These are phyloP conservation scores for Cydia pomonella DNA, from an alignment of 1,140 invertebrate genomes.

Conservation along the genomic window DNA sequence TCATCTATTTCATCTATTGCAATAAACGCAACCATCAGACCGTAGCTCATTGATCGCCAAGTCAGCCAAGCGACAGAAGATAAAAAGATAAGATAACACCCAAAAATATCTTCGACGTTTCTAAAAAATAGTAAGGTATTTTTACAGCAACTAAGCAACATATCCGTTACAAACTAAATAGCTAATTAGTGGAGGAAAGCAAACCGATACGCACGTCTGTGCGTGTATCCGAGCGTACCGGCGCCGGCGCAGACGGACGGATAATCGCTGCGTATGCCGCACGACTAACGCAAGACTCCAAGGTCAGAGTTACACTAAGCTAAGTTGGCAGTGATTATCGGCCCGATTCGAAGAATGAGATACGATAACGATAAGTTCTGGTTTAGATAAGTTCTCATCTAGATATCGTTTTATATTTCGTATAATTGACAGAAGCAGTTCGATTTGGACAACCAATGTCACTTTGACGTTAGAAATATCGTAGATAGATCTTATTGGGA, in stretches of 20 bases:
- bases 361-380: too few relatives aligned
- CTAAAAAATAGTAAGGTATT: background rate
- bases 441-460: too few relatives aligned
- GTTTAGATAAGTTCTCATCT: too few relatives aligned
- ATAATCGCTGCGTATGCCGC: background rate
- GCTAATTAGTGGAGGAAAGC: constrained; percentile 11
- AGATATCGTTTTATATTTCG: too few relatives aligned
- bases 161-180: constrained; percentile 12
- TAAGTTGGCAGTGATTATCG: too few relatives aligned
- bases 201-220: constrained; percentile 10
- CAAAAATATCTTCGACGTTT: background rate
- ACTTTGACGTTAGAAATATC: too few relatives aligned
- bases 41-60: background rate
- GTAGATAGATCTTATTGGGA: too few relatives aligned
- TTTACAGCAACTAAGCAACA: background rate
- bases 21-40: background rate
- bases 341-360: too few relatives aligned
- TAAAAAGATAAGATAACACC: background rate
- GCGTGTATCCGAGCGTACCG: constrained; percentile 14
- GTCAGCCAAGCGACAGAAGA: background rate
- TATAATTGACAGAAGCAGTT: too few relatives aligned
- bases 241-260: background rate
- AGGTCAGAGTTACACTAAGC: too few relatives aligned
- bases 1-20: background rate
- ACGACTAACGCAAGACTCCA: background rate